Conservation (phyloP, 2,113 vertebrate genomes). For the Peromyscus californicus region DNA sequence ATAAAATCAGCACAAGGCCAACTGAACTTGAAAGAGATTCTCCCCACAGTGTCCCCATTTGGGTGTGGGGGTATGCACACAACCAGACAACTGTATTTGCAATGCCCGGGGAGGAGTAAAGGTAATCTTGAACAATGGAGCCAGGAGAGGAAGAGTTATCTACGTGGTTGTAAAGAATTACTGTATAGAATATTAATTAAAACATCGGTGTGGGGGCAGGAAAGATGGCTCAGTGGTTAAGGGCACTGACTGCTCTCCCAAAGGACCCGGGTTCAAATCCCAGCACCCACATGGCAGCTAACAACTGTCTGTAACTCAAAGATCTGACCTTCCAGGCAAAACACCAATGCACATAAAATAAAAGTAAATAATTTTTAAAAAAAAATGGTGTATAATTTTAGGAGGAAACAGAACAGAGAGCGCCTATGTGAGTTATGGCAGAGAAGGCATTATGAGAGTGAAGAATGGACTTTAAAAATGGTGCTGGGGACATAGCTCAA, state of each 20-base stretch:
- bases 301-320: no score
- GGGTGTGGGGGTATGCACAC: not conserved
- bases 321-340: no score
- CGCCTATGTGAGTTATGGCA: not conserved
- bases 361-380: no score
- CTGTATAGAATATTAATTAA: not conserved
- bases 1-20: not conserved
- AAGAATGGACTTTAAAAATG: not conserved
- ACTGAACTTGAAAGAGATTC: not conserved
- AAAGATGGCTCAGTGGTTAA: no score
- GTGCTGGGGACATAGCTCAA: not conserved
- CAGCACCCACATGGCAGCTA: no score
- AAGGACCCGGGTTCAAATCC: no score
- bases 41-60: not conserved
- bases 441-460: not conserved
- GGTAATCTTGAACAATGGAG: not conserved
- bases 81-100: not conserved
- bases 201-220: not conserved
- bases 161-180: conserved; percentile 27
- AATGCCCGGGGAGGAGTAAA: not conserved
- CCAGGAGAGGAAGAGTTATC: not conserved
- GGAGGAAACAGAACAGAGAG: not conserved
- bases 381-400: not conserved
- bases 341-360: no score
- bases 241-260: no score